Base-by-base conservation (phyloP, 2,797 vertebrate genomes). In the Coracias cyanogaster region DNA sequence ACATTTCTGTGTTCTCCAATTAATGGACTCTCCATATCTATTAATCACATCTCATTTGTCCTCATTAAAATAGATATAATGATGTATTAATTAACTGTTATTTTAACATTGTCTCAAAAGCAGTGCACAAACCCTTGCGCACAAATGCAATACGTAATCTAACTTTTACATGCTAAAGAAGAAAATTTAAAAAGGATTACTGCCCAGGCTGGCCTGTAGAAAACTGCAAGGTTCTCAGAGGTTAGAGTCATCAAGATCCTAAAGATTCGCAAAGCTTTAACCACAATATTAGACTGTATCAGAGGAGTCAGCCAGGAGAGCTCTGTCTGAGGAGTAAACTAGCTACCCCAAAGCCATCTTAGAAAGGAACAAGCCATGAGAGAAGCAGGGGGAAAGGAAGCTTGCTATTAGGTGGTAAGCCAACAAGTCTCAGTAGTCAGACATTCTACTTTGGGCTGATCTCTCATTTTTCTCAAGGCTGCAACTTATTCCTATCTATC, bases 321-420 rank as follows among this genome's bases (percentile, higher is more conserved):
- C 9, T 19, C 55, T 66, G 2, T 35, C 60, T n/a, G 33, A 15
- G 35, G 15, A 78, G 8, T 22, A 81, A 81, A 77, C 29, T 51
- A 65, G 21, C 26, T 37, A 15, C 52, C 54, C 33, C 26, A n/a
- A 69, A 81, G 72, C 19, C 71, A 69, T 10, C 26, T 73, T 41
- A 61, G 71, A 88, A 83, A 43, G 45, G 57, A 83, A 9, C 31
- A 80, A 33, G 33, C 48, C 43, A 71, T 3, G 28, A 78, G 41
- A 91, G 52, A 74, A 81, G 37, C 49, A 85, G 76, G 94, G 46
- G 41, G 39, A 87, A 89, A 86, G 61, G 72, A 93, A 81, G 10
- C 24, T 80, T 88, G 66, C 64, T 51, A 55, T 90, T 61, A 87
- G 33, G 31, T 74, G 31, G 29, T 87, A 57, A 94, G 89, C 79